These are phyloP conservation scores for Myrmecophaga tridactyla DNA, from an alignment of 2,113 vertebrate genomes.

Conservation along the genomic window DNA sequence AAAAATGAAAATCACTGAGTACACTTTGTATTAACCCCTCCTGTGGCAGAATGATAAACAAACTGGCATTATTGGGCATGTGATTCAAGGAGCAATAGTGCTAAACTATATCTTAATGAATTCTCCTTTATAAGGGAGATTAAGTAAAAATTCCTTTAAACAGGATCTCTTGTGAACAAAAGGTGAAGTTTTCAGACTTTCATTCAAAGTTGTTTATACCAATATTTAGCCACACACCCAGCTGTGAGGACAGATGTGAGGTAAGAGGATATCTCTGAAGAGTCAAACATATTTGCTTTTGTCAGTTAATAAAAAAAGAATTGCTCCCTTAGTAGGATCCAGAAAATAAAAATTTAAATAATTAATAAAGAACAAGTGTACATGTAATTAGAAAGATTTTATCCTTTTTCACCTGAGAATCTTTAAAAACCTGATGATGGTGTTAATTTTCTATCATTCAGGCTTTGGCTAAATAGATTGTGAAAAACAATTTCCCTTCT, in stretches of 20 bases:
- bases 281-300: constrained; percentile 55
- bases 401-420: background rate
- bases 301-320: constrained; percentile 73
- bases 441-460: background rate
- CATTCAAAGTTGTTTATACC: constrained; percentile 72
- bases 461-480: background rate
- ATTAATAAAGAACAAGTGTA: constrained; percentile 49
- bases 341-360: constrained; percentile 61
- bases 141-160: background rate
- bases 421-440: background rate
- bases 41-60: background rate
- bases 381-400: background rate
- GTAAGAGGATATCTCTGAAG: constrained; percentile 60
- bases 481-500: background rate
- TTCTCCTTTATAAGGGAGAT: background rate
- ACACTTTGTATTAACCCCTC: background rate
- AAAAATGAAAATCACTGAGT: background rate
- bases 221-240: constrained; percentile 71
- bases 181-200: constrained; percentile 23
- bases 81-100: background rate
- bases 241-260: background rate
- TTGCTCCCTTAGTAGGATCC: constrained; percentile 54
- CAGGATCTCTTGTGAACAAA: background rate
- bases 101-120: background rate
- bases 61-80: background rate